Percentiles rank a stretch among this genome's conserved stretches.
phyloP scores from a whole-genome alignment of 2,888 invertebrate species.

The Lordiphosa fenestrarum region DNA sequence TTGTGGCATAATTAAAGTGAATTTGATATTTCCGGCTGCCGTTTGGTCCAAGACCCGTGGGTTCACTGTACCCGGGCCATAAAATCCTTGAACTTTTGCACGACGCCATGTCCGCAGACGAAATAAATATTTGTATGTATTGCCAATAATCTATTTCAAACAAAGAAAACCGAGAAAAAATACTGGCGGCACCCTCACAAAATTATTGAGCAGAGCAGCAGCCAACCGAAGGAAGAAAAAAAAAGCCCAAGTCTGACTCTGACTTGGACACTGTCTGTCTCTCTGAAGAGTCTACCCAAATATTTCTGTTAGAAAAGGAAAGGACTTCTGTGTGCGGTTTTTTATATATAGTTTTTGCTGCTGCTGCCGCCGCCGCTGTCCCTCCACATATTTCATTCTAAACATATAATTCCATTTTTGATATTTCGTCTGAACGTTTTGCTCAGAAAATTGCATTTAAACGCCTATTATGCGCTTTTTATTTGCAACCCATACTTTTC shows the following conservation, averaged over 20 bases:
- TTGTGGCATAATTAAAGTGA: conserved; percentile 67
- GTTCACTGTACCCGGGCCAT: conserved; percentile 61
- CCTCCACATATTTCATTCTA: conserved; percentile 66
- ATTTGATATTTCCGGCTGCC: conserved; percentile 76
- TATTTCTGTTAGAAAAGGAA: conserved; percentile 63
- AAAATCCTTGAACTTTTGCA: conserved; percentile 74
- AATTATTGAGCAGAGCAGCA: conserved; percentile 73
- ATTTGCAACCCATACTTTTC: conserved; percentile 72
- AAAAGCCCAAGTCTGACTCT: conserved; percentile 44
- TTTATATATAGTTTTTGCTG: conserved; percentile 11
- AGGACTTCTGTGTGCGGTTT: conserved; percentile 49
- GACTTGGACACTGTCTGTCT: conserved; percentile 56
- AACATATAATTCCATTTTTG: conserved; percentile 72
- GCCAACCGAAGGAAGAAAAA: conserved; percentile 37
- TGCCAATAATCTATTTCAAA: conserved; percentile 74
- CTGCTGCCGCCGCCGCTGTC: conserved; percentile 11
- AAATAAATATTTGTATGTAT: conserved; percentile 65
- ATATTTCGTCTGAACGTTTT: conserved; percentile 62
- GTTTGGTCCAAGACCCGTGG: conserved; percentile 30
- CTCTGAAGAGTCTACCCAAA: conserved; percentile 68
- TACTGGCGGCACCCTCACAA: conserved; percentile 78
- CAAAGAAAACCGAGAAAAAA: conserved; percentile 49
- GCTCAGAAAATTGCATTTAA: conserved; percentile 77
- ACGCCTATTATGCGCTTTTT: conserved; percentile 78
- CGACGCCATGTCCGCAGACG: conserved; percentile 35